Evolutionary conservation across 23 tunicate genomes (phyloP).

Genomic region (Trididemnum clinides): DNA sequence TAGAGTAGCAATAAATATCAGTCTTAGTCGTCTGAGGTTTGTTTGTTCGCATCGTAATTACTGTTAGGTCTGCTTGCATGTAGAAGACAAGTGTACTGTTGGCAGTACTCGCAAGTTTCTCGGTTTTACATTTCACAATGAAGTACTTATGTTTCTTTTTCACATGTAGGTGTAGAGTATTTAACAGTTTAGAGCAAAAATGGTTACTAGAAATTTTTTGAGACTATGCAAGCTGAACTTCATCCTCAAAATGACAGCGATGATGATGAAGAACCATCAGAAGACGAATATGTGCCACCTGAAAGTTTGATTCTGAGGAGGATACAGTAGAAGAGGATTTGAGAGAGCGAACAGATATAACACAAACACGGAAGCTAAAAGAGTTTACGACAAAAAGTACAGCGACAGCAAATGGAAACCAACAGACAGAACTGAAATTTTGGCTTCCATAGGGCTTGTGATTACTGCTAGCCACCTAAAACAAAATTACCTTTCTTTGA

Average conservation of each 20-base stretch:
- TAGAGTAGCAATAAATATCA: too few species aligned
- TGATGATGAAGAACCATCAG: constrained; percentile 8
- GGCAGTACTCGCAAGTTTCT: too few species aligned
- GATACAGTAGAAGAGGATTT: not conserved
- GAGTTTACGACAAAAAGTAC: not conserved
- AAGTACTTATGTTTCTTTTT: not conserved
- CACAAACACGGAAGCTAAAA: not conserved
- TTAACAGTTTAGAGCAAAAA: not conserved
- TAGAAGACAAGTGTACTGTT: too few species aligned
- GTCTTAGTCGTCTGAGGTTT: too few species aligned
- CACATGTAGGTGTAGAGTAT: not conserved
- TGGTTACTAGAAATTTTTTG: not conserved
- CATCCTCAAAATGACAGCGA: constrained; percentile 6
- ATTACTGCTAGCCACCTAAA: constrained; percentile 3
- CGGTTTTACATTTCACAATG: not conserved
- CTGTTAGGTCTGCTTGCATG: too few species aligned
- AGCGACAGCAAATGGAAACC: not conserved
- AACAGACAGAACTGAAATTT: constrained; percentile 18
- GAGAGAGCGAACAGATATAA: not conserved
- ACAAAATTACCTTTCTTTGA: not conserved
- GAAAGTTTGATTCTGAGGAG: constrained; percentile 12
- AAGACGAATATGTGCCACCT: constrained; percentile 19
- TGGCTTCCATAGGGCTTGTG: not conserved
- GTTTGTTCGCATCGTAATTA: too few species aligned
- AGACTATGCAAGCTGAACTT: constrained; percentile 7